Base-by-base conservation (phyloP, 2,888 invertebrate genomes). In the Campopleginae sp. region DNA sequence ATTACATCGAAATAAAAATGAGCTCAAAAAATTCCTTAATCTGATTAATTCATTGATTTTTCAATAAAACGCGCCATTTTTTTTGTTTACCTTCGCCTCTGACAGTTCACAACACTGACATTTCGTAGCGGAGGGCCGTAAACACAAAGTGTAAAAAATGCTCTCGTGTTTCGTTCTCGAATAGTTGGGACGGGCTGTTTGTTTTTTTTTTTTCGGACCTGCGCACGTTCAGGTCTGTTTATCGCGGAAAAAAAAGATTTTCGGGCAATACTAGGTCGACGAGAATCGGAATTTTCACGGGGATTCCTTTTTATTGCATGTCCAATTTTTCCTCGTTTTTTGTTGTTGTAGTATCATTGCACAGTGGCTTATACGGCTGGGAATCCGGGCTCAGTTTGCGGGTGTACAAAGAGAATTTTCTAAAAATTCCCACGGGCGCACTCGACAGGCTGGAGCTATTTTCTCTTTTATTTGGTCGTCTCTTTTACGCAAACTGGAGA, bases 331-430 rank as follows among this genome's bases (percentile, higher is more conserved):
- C 6, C 19, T 33, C 12, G 6, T 46, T 27, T 48, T 54, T 63
- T 77, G 72, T 72, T 54, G 44, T 51, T 65, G 51, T 33, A 38
- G 72, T 46, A 58, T 75, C 66, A 77, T 72, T 72, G 63, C 72
- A 51, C 27, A 27, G 44, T 81, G 61, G 17, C 38, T 33, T 12
- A 31, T 19, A 42, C 33, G 10, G 19, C 31, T 38, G 42, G 58
- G 17, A 27, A 33, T 23, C 3, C 1, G 58, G 58, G 14, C 12
- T 58, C 58, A 27, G 27, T 14, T 58, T 23, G 17, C 51, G 48
- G 63, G 23, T 51, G 71, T 71, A 66, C 66, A 78, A 82, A 71
- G 66, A 58, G 66, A 77, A 66, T 82, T 77, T 72, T 72, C 23
- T 31, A 6, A 54, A 44, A 77, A 82, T 54, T 72, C 66, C 82